phyloP scores from a whole-genome alignment of 2,113 vertebrate species.

The Plotosus lineatus region DNA sequence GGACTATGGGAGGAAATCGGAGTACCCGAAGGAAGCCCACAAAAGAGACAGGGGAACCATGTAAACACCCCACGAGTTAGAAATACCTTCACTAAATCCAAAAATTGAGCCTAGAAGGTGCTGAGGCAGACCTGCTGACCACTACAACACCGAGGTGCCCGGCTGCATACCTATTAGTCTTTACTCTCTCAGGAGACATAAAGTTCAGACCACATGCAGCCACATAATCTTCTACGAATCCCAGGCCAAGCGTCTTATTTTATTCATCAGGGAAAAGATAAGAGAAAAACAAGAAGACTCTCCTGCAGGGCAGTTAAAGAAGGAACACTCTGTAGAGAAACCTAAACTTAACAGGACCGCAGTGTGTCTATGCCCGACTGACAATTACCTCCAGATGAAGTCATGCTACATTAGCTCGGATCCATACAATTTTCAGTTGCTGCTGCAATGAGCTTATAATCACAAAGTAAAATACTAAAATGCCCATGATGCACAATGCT shows the following conservation, averaged over 20 bases:
- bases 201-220: background rate
- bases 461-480: constrained; percentile 8
- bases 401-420: constrained; percentile 3
- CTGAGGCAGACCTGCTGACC: too few relatives aligned
- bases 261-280: constrained; percentile 20
- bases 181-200: background rate
- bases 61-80: too few relatives aligned
- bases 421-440: background rate
- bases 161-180: too few relatives aligned
- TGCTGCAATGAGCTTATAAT: background rate
- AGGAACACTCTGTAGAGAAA: background rate
- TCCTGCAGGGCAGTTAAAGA: background rate
- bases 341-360: background rate
- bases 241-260: background rate
- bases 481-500: background rate
- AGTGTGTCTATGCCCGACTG: background rate
- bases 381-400: background rate
- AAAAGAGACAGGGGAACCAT: too few relatives aligned
- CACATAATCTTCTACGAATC: background rate
- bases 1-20: too few relatives aligned
- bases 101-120: too few relatives aligned
- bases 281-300: constrained; percentile 5
- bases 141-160: too few relatives aligned
- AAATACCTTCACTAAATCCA: too few relatives aligned
- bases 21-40: too few relatives aligned